A percentile compares a stretch with the other conserved stretches of the same genome.
These are phyloP conservation scores for Ceratosolen solmsi DNA, from an alignment of 1,140 invertebrate species.

Conservation along the genomic window DNA sequence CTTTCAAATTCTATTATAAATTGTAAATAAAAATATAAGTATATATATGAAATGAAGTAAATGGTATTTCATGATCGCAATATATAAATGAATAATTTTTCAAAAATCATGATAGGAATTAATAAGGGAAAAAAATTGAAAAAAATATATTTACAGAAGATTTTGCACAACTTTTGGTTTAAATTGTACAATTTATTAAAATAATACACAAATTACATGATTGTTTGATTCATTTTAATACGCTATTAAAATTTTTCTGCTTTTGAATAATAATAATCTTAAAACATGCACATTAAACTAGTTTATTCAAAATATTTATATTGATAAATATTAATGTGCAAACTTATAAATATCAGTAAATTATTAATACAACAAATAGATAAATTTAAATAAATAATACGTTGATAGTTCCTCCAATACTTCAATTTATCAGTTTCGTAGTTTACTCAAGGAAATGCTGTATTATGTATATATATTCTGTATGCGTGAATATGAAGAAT, in stretches of 20 bases:
- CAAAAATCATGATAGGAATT: too few relatives aligned
- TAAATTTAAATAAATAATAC: constrained; percentile 9
- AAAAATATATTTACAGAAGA: background rate
- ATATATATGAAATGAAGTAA: too few relatives aligned
- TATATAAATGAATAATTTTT: too few relatives aligned
- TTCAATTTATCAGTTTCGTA: background rate
- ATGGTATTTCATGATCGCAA: too few relatives aligned
- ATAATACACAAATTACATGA: background rate
- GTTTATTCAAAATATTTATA: constrained; percentile 10
- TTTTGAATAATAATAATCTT: constrained; percentile 2
- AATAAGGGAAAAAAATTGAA: too few relatives aligned
- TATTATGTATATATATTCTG: background rate
- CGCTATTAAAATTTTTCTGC: background rate
- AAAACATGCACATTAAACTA: background rate
- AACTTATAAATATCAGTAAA: constrained; percentile 2
- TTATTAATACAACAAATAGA: background rate
- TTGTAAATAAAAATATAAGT: too few relatives aligned
- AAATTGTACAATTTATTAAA: constrained; percentile 10
- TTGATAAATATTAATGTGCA: constrained; percentile 16
- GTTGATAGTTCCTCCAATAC: background rate
- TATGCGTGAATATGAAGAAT: constrained; percentile 49
- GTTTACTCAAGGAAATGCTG: background rate
- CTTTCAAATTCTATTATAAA: too few relatives aligned
- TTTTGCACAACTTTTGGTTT: background rate
- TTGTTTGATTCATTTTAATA: background rate